phyloP scores from a whole-genome alignment of 2,888 invertebrate genomes.

The Tipula helvola region DNA sequence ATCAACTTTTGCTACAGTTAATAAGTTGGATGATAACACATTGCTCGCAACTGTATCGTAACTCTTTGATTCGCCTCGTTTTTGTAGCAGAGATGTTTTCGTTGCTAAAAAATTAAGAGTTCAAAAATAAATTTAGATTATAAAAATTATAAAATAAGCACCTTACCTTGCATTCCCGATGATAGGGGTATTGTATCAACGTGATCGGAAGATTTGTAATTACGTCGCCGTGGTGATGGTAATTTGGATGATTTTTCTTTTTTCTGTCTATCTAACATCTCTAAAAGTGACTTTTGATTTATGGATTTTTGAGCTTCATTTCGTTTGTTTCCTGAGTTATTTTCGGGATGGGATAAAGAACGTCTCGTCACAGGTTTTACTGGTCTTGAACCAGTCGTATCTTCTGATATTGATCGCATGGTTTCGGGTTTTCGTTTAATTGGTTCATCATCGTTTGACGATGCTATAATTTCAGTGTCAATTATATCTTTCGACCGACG shows the following conservation, averaged over 20 bases:
- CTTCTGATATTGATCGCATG: constrained; percentile 34
- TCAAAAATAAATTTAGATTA: not conserved
- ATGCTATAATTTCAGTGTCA: constrained; percentile 15
- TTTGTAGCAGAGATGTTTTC: constrained; percentile 7
- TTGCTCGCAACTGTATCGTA: constrained; percentile 14
- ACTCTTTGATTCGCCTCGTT: constrained; percentile 16
- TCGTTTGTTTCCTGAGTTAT: constrained; percentile 24
- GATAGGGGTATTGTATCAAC: constrained; percentile 20
- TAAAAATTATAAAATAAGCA: not conserved
- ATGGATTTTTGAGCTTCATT: constrained; percentile 29
- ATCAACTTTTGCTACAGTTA: constrained; percentile 8
- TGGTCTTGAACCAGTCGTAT: constrained; percentile 27
- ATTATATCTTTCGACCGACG: constrained; percentile 17
- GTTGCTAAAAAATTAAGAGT: not conserved
- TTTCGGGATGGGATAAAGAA: constrained; percentile 34
- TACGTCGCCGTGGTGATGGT: constrained; percentile 26
- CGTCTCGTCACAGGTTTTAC: constrained; percentile 30
- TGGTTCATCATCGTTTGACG: constrained; percentile 16
- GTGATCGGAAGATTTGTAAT: constrained; percentile 24
- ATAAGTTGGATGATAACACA: not conserved
- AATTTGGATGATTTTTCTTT: constrained; percentile 23
- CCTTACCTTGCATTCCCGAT: not conserved
- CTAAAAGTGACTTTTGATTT: constrained; percentile 30
- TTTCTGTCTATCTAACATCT: constrained; percentile 29
- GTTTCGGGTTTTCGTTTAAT: constrained; percentile 29